These are phyloP conservation scores for Zaprionus davidi DNA, from an alignment of 1,140 invertebrate genomes.

Conservation along the genomic window DNA sequence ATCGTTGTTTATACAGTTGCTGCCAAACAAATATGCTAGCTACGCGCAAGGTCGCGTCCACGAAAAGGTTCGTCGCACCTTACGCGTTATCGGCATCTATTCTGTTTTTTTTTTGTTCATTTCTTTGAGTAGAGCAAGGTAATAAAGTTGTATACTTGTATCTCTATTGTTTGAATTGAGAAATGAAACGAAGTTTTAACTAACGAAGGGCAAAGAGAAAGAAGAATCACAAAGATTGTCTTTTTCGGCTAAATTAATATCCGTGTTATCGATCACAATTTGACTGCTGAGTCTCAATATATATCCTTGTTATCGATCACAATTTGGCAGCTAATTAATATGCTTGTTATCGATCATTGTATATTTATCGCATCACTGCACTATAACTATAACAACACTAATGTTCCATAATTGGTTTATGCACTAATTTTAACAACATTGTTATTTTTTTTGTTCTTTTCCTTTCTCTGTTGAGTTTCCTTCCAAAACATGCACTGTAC, in stretches of 20 bases:
- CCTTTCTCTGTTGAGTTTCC: neutral
- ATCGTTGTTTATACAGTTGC: constrained; percentile 73
- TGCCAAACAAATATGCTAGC: constrained; percentile 60
- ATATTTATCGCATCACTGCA: neutral
- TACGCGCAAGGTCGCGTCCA: constrained; percentile 45
- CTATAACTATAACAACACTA: neutral
- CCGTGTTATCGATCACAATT: neutral
- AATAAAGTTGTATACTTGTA: constrained; percentile 1
- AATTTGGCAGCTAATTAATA: neutral
- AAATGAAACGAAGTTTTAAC: too few relatives aligned
- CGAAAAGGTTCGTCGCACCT: constrained; percentile 46
- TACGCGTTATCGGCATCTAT: constrained; percentile 32
- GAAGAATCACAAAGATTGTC: too few relatives aligned
- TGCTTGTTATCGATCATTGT: neutral
- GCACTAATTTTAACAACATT: neutral
- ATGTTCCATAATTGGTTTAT: neutral
- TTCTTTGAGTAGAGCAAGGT: constrained; percentile 18
- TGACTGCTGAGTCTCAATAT: too few relatives aligned
- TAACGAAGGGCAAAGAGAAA: too few relatives aligned
- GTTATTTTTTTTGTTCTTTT: neutral
- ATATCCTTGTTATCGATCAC: neutral
- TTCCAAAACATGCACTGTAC: constrained; percentile 9
- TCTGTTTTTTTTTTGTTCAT: neutral
- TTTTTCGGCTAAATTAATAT: neutral
- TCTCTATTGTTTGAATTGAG: neutral